Percentiles rank a stretch among this genome's conserved stretches.
phyloP scores from a whole-genome alignment of 2,888 invertebrate species.

The Dicyrtomina minuta region DNA sequence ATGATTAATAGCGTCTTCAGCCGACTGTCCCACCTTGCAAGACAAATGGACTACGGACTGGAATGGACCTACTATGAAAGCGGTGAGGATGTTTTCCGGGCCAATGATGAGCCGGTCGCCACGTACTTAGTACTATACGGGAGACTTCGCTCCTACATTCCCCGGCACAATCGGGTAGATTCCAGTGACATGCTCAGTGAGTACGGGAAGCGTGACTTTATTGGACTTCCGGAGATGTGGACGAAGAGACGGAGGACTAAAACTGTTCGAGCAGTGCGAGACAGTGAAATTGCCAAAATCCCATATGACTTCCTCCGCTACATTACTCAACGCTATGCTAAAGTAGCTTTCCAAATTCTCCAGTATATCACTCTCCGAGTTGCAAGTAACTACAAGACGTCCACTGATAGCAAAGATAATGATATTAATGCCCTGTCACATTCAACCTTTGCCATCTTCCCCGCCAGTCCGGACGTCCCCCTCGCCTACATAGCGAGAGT shows the following conservation, averaged over 20 bases:
- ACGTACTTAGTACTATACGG: slow-evolving; percentile 32
- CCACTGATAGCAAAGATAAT: neutral
- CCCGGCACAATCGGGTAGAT: neutral
- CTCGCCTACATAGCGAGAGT: slow-evolving; percentile 14
- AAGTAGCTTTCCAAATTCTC: slow-evolving; percentile 10
- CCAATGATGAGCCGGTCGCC: slow-evolving; percentile 22
- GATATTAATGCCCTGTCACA: too few species aligned
- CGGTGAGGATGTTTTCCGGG: slow-evolving; percentile 13
- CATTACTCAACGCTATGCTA: neutral
- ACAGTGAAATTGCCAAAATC: slow-evolving; percentile 35
- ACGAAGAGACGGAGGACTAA: slow-evolving; percentile 30
- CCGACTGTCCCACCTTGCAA: slow-evolving; percentile 2
- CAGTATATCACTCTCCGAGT: neutral
- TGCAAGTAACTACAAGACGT: slow-evolving; percentile 8
- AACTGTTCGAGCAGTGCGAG: slow-evolving; percentile 32
- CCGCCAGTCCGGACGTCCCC: slow-evolving; percentile 3
- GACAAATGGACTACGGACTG: slow-evolving; percentile 32
- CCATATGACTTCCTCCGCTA: slow-evolving; percentile 17
- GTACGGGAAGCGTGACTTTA: slow-evolving; percentile 31
- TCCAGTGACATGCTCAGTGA: slow-evolving; percentile 11
- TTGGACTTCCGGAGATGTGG: slow-evolving; percentile 33
- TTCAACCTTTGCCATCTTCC: slow-evolving; percentile 10
- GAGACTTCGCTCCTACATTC: slow-evolving; percentile 26
- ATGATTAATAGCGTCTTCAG: slow-evolving; percentile 10
- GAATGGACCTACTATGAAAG: slow-evolving; percentile 30